A percentile compares a stretch with the other conserved stretches of the same genome.
phyloP scores from a whole-genome alignment of 2,797 vertebrate genomes.

The Orestias chungarensis region DNA sequence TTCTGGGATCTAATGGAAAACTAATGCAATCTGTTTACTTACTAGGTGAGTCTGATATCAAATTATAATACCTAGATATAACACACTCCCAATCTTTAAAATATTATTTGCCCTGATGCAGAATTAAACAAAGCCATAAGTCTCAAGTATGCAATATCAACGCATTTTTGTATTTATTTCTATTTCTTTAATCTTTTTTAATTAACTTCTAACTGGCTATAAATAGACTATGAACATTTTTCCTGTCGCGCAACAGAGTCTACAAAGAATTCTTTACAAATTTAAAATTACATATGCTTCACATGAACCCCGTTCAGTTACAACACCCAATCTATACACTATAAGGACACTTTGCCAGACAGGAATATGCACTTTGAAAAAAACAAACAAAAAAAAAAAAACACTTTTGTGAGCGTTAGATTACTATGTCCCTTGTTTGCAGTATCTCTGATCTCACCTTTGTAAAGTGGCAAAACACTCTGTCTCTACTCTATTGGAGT shows the following conservation, averaged over 20 bases:
- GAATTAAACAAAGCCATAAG: neutral
- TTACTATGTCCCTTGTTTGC: conserved; percentile 39
- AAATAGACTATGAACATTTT: too few relatives aligned
- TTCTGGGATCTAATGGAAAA: neutral
- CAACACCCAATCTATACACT: neutral
- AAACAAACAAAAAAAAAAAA: conserved; percentile 31
- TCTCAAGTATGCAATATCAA: neutral
- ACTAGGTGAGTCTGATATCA: neutral
- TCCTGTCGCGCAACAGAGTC: too few relatives aligned
- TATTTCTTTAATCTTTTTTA: neutral
- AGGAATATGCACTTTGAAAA: conserved; percentile 37
- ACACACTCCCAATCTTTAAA: too few relatives aligned
- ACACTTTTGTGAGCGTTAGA: conserved; percentile 33
- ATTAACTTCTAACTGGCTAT: neutral
- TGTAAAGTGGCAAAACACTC: conserved; percentile 44
- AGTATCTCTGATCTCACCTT: conserved; percentile 59
- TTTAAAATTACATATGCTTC: neutral
- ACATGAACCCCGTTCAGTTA: neutral
- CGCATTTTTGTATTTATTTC: neutral
- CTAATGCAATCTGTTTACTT: neutral
- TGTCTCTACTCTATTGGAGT: conserved; percentile 44
- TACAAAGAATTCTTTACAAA: neutral
- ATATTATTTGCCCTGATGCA: neutral
- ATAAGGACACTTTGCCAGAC: conserved; percentile 5
- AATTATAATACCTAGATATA: too few relatives aligned